Percentiles rank a stretch among this genome's conserved stretches.
These are phyloP conservation scores for Ammodytes marinus DNA, from an alignment of 2,113 vertebrate genomes.

Conservation along the genomic window DNA sequence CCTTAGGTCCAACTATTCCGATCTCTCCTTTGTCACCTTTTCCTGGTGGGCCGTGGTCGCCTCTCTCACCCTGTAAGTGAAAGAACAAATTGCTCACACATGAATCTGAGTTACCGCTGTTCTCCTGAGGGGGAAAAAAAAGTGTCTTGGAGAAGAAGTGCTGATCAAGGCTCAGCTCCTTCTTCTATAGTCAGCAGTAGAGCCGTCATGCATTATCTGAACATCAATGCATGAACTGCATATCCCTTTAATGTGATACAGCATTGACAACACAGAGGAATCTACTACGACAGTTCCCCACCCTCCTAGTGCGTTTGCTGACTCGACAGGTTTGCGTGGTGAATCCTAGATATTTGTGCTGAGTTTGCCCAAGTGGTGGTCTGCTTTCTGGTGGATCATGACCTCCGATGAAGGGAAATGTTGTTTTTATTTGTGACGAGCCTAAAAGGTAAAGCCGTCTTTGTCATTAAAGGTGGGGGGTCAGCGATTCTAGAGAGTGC, in stretches of 20 bases:
- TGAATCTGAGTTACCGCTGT: neutral
- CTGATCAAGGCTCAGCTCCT: constrained; percentile 4
- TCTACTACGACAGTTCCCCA: neutral
- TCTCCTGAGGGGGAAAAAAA: too few species aligned
- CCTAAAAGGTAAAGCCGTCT: neutral
- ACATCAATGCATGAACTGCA: neutral
- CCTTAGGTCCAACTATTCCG: constrained; percentile 92
- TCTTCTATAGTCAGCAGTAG: constrained; percentile 8
- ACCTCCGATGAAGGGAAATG: constrained; percentile 2
- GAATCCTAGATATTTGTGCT: constrained; percentile 12
- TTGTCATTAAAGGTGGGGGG: neutral
- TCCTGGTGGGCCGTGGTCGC: constrained; percentile 91
- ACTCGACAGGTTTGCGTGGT: constrained; percentile 23
- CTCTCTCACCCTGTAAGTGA: constrained; percentile 90
- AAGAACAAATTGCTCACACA: constrained; percentile 1
- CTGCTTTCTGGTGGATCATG: neutral
- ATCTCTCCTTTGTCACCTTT: constrained; percentile 93
- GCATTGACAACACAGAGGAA: neutral
- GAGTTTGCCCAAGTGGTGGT: constrained; percentile 5
- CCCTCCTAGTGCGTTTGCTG: constrained; percentile 14
- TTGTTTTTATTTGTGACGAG: neutral
- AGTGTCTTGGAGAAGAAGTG: neutral
- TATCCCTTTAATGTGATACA: constrained; percentile 6
- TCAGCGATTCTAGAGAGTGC: too few species aligned
- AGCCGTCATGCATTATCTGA: neutral